Percentiles rank a stretch among this genome's conserved stretches.
Conservation (phyloP, 2,797 vertebrate genomes). For the Cyclura pinguis region DNA sequence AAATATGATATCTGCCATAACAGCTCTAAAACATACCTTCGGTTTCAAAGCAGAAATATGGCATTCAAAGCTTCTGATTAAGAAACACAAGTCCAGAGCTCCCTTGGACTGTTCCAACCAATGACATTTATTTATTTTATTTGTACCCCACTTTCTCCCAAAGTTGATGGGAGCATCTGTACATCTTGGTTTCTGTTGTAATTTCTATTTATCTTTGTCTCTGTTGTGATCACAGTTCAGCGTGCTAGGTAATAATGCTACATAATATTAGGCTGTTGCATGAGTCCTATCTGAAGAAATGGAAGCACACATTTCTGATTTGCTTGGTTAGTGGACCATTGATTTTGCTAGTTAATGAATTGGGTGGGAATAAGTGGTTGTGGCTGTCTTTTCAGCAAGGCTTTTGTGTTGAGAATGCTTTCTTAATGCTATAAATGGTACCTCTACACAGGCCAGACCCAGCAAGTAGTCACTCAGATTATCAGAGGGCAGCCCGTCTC, state of each 20-base stretch:
- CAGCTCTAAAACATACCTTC: too few relatives aligned
- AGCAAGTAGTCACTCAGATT: conserved; percentile 95
- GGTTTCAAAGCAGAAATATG: too few relatives aligned
- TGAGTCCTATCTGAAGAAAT: background rate
- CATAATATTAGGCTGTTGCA: background rate
- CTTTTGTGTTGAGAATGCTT: background rate
- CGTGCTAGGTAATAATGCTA: background rate
- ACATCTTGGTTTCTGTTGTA: background rate
- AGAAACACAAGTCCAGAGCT: background rate
- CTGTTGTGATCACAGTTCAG: background rate
- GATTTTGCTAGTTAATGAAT: background rate
- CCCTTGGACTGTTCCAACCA: background rate
- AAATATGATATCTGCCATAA: background rate
- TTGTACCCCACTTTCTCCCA: too few relatives aligned
- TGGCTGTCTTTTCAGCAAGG: background rate
- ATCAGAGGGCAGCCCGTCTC: conserved; percentile 94
- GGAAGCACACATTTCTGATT: background rate
- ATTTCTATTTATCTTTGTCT: background rate
- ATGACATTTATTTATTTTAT: background rate
- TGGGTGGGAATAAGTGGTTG: background rate
- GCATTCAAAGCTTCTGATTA: background rate
- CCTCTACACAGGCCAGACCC: conserved; percentile 83
- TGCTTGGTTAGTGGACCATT: background rate
- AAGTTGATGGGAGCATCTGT: background rate
- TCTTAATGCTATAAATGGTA: conserved; percentile 16